These are phyloP conservation scores for Mesaphorura yosii DNA, from an alignment of 1,140 invertebrate species.

Conservation along the genomic window DNA sequence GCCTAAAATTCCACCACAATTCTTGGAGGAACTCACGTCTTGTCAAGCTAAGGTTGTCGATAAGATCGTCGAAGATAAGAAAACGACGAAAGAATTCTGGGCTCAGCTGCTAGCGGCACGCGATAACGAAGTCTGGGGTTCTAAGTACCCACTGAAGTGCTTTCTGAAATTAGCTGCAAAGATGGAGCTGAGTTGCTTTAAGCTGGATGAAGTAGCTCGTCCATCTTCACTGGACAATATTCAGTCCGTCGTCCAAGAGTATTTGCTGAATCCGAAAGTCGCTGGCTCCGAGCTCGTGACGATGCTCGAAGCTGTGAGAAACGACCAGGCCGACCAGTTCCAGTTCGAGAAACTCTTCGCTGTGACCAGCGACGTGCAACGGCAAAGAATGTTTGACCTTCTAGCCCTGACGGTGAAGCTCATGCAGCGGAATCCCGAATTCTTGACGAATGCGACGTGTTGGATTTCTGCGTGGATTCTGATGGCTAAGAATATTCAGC, in stretches of 20 bases:
- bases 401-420: background rate
- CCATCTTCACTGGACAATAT: background rate
- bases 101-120: background rate
- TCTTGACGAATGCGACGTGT: constrained; percentile 17
- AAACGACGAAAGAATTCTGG: background rate
- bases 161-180: background rate
- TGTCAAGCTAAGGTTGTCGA: background rate
- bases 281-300: no score
- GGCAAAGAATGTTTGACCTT: background rate
- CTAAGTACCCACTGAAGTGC: background rate
- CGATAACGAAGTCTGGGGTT: background rate
- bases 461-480: constrained; percentile 28
- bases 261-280: no score
- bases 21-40: background rate
- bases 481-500: constrained; percentile 11
- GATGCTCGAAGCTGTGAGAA: no score
- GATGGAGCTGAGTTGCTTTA: background rate
- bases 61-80: background rate
- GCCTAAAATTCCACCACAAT: background rate
- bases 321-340: background rate
- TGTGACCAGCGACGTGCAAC: background rate
- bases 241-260: background rate
- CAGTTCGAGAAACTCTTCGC: background rate
- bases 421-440: constrained; percentile 4
- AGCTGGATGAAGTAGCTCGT: background rate